A percentile compares a stretch with the other conserved stretches of the same genome.
These are phyloP conservation scores for Mormoops blainvillei DNA, from an alignment of 2,113 vertebrate genomes.

Conservation along the genomic window DNA sequence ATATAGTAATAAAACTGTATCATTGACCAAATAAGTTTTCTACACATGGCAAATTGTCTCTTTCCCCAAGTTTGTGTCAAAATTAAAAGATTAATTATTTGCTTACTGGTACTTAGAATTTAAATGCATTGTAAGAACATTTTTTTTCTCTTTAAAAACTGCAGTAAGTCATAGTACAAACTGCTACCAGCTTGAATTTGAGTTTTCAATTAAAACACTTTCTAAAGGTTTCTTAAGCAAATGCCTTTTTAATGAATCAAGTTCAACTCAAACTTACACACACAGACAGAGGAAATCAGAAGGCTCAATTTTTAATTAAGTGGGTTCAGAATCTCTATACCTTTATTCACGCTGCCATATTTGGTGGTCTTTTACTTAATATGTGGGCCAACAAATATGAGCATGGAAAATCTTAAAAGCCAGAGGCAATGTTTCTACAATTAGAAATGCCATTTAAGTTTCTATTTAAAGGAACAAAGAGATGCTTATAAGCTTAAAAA, in stretches of 20 bases:
- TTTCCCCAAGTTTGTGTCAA: neutral
- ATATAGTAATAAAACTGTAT: neutral
- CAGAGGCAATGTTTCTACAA: neutral
- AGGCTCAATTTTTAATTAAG: slow-evolving; percentile 64
- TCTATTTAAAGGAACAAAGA: neutral
- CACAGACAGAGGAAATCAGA: slow-evolving; percentile 32
- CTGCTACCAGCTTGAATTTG: slow-evolving; percentile 58
- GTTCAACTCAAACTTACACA: slow-evolving; percentile 69
- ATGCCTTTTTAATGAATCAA: slow-evolving; percentile 80
- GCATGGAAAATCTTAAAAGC: neutral
- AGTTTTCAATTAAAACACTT: slow-evolving; percentile 77
- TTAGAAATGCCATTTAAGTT: neutral
- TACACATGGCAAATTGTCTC: neutral
- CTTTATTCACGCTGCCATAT: slow-evolving; percentile 8
- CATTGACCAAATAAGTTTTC: neutral
- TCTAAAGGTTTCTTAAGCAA: slow-evolving; percentile 74
- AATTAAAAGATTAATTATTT: slow-evolving; percentile 35
- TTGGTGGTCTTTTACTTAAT: slow-evolving; percentile 18
- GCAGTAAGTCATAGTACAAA: slow-evolving; percentile 73
- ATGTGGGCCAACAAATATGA: neutral
- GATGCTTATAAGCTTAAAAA: neutral
- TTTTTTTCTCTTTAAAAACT: slow-evolving; percentile 54
- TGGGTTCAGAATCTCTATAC: slow-evolving; percentile 29
- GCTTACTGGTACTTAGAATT: neutral
- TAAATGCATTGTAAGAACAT: neutral